phyloP scores from a whole-genome alignment of 2,888 invertebrate species.

The Boloria selene region DNA sequence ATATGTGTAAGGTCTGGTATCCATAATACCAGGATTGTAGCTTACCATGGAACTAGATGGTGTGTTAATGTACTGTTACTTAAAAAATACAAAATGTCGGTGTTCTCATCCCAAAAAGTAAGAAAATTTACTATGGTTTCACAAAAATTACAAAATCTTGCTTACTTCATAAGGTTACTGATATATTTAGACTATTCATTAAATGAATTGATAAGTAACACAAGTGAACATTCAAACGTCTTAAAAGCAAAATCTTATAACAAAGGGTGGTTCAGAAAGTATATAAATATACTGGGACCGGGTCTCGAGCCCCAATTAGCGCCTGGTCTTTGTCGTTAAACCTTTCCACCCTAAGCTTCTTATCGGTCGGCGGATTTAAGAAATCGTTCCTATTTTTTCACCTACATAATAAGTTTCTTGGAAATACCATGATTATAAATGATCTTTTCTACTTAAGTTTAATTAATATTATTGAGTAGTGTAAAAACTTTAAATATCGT shows the following conservation, averaged over 20 bases:
- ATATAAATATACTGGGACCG: constrained; percentile 26
- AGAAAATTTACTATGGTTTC: too few relatives aligned
- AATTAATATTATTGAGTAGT: too few relatives aligned
- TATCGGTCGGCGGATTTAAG: constrained; percentile 20
- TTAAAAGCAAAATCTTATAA: constrained; percentile 28
- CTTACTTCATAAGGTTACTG: background rate
- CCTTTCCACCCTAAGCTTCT: constrained; percentile 31
- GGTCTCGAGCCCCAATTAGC: constrained; percentile 32
- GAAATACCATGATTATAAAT: too few relatives aligned
- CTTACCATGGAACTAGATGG: too few relatives aligned
- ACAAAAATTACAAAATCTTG: too few relatives aligned
- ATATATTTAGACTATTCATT: constrained; percentile 9
- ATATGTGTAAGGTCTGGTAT: too few relatives aligned
- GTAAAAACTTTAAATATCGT: too few relatives aligned
- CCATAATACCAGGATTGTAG: too few relatives aligned
- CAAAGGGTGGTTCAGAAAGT: constrained; percentile 27
- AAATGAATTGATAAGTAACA: constrained; percentile 14
- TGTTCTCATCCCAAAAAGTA: too few relatives aligned
- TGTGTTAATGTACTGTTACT: too few relatives aligned
- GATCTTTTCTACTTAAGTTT: too few relatives aligned
- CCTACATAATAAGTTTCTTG: background rate
- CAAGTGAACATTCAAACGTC: constrained; percentile 13
- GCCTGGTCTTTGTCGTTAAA: constrained; percentile 31
- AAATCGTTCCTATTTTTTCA: background rate
- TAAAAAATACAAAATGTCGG: too few relatives aligned